A percentile compares a stretch with the other conserved stretches of the same genome.
Evolutionary conservation across 2,797 vertebrate species (phyloP).

Genomic region (Falco concolor): DNA sequence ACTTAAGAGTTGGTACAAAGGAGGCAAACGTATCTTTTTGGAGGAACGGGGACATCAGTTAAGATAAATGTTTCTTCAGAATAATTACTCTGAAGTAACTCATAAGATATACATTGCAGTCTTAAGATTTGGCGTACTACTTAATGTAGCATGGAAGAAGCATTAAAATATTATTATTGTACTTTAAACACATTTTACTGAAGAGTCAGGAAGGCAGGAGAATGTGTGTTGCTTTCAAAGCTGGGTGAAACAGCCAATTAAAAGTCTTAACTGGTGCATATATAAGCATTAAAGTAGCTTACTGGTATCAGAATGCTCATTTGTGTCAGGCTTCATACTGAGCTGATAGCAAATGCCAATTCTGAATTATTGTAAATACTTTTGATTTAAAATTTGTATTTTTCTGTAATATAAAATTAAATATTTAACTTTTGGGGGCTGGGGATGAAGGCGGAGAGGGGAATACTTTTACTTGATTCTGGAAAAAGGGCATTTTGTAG

Average conservation of each 20-base stretch:
- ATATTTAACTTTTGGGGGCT: constrained; percentile 64
- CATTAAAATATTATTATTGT: constrained; percentile 29
- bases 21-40: constrained; percentile 51
- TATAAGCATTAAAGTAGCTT: constrained; percentile 60
- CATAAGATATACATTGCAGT: background rate
- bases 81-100: background rate
- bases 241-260: background rate
- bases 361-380: constrained; percentile 72
- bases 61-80: constrained; percentile 46
- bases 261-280: constrained; percentile 63
- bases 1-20: constrained; percentile 52
- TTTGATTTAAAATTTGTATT: constrained; percentile 62
- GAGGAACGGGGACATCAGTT: constrained; percentile 47
- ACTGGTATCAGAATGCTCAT: constrained; percentile 62
- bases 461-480: constrained; percentile 59
- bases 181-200: background rate
- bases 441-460: constrained; percentile 14
- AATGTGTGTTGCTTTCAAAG: constrained; percentile 17
- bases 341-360: constrained; percentile 60
- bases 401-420: constrained; percentile 75
- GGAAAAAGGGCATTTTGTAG: constrained; percentile 67
- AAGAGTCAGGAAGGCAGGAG: constrained; percentile 25
- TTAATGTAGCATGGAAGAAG: constrained; percentile 34
- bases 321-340: constrained; percentile 56
- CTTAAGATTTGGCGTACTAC: background rate